These are phyloP conservation scores for Zaprionus gabonicus DNA, from an alignment of 1,140 invertebrate species.

Conservation along the genomic window DNA sequence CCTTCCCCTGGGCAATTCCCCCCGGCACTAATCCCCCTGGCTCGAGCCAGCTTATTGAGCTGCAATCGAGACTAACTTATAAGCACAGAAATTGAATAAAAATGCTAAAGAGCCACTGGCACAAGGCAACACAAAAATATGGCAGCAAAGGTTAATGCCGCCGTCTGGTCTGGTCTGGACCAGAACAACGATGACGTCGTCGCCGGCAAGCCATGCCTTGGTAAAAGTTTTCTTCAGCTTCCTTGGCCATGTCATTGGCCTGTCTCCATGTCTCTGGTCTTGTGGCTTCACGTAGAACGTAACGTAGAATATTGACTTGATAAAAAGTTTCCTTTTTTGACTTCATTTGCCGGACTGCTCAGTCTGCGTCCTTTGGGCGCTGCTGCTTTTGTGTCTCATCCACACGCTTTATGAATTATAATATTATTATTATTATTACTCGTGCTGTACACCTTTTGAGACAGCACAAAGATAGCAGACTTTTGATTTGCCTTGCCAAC, in stretches of 20 bases:
- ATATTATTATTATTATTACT: conserved; percentile 52
- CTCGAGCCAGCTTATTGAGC: conserved; percentile 62
- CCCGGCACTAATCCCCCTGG: conserved; percentile 59
- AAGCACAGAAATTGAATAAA: conserved; percentile 74
- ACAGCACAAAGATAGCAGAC: background rate
- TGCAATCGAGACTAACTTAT: conserved; percentile 57
- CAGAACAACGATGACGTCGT: conserved; percentile 23
- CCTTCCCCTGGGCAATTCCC: conserved; percentile 38
- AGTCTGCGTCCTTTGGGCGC: conserved; percentile 24
- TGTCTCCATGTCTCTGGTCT: conserved; percentile 30
- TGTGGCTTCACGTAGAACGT: conserved; percentile 55
- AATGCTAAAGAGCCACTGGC: conserved; percentile 45
- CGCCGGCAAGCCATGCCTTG: conserved; percentile 20
- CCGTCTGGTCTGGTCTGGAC: conserved; percentile 67
- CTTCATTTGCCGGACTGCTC: conserved; percentile 41
- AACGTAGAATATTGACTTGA: conserved; percentile 81
- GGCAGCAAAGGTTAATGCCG: conserved; percentile 71
- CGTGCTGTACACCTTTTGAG: conserved; percentile 8
- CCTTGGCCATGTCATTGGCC: conserved; percentile 73
- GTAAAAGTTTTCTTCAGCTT: conserved; percentile 67
- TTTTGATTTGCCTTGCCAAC: background rate
- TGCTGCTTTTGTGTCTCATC: conserved; percentile 56
- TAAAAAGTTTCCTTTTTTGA: conserved; percentile 72
- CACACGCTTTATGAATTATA: conserved; percentile 76
- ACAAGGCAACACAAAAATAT: conserved; percentile 50